A percentile compares a stretch with the other conserved stretches of the same genome.
These are phyloP conservation scores for Dorcus hopei DNA, from an alignment of 2,888 invertebrate species.

Conservation along the genomic window DNA sequence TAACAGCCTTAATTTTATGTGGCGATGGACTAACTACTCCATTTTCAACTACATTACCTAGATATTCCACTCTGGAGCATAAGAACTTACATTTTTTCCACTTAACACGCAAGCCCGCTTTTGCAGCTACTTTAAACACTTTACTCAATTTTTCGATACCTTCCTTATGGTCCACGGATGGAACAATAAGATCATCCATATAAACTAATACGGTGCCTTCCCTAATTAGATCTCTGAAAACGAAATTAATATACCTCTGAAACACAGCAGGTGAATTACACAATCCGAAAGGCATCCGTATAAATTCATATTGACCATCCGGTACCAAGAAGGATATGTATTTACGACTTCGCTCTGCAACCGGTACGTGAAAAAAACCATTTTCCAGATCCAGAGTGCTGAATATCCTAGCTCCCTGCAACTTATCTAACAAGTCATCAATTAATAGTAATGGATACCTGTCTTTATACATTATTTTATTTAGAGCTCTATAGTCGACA, in stretches of 20 bases:
- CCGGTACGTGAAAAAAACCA: constrained; percentile 39
- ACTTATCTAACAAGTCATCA: constrained; percentile 38
- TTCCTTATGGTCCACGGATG: constrained; percentile 16
- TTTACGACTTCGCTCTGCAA: constrained; percentile 31
- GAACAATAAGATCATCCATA: constrained; percentile 26
- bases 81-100: too few relatives aligned
- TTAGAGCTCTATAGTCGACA: constrained; percentile 43
- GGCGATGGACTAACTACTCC: constrained; percentile 28
- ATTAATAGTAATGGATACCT: constrained; percentile 40
- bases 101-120: constrained; percentile 27
- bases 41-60: too few relatives aligned
- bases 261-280: constrained; percentile 40
- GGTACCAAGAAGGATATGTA: constrained; percentile 43
- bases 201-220: constrained; percentile 2
- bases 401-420: constrained; percentile 33
- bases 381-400: constrained; percentile 36
- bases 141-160: constrained; percentile 29
- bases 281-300: constrained; percentile 46
- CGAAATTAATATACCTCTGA: constrained; percentile 13
- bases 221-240: constrained; percentile 27
- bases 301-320: constrained; percentile 38
- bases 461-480: constrained; percentile 34
- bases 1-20: constrained; percentile 2
- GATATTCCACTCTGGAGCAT: too few relatives aligned
- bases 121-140: constrained; percentile 24